Percentiles rank a stretch among this genome's conserved stretches.
phyloP scores from a whole-genome alignment of 2,113 vertebrate species.

The Leucopsar rothschildi region DNA sequence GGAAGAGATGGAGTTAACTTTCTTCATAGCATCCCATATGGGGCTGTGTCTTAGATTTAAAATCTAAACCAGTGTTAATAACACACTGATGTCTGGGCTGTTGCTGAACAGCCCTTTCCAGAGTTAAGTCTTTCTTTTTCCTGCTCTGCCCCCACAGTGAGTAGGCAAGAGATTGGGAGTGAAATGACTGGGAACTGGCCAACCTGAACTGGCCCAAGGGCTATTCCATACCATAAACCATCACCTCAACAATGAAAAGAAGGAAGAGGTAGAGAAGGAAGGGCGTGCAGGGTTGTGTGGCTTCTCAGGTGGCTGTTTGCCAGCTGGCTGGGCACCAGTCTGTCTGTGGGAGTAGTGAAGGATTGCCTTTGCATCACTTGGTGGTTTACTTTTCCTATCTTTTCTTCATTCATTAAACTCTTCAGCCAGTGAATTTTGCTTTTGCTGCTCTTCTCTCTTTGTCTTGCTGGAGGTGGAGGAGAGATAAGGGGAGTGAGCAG shows the following conservation, averaged over 20 bases:
- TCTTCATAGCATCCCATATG: not conserved
- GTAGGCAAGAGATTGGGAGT: not conserved
- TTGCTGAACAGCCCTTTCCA: not conserved
- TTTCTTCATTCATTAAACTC: not conserved
- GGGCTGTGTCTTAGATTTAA: not conserved
- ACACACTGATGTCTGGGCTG: not conserved
- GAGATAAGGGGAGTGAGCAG: not conserved
- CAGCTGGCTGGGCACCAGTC: not conserved
- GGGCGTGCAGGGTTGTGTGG: fast-evolving
- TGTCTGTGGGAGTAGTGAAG: not conserved
- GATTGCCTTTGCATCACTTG: not conserved
- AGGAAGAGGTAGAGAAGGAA: not conserved
- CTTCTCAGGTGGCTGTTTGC: not conserved
- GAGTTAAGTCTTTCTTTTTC: not conserved
- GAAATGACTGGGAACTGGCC: fast-evolving
- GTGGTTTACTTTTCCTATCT: not conserved
- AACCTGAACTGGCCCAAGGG: not conserved
- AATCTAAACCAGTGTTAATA: not conserved
- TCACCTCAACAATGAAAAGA: not conserved
- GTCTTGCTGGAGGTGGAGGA: not conserved
- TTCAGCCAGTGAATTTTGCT: not conserved
- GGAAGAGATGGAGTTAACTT: not conserved
- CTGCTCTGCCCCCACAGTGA: not conserved
- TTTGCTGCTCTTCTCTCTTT: not conserved
- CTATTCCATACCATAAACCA: not conserved